Evolutionary conservation across 1,140 invertebrate genomes (phyloP).

Genomic region (Olivierus martensii): DNA sequence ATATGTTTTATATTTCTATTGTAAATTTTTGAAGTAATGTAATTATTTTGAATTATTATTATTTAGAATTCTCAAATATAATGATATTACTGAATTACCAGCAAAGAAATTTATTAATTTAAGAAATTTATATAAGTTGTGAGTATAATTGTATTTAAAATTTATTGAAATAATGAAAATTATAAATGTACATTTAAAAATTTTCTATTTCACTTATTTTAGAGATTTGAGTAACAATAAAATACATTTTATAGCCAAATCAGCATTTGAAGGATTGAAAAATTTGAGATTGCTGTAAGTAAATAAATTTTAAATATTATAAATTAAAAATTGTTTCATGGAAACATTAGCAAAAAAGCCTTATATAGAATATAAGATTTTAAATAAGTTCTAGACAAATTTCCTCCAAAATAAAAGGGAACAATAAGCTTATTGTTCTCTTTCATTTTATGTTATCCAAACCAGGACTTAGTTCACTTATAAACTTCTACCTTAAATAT

Average conservation of each 20-base stretch:
- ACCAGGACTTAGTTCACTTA: no score
- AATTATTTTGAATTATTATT: neutral
- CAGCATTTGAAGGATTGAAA: slow-evolving; percentile 20
- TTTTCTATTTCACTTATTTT: neutral
- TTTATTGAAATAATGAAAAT: neutral
- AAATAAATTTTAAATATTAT: slow-evolving; percentile 1
- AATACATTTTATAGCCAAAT: slow-evolving; percentile 9
- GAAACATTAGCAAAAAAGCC: no score
- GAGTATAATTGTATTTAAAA: slow-evolving; percentile 6
- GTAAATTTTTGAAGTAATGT: neutral
- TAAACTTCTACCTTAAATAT: no score
- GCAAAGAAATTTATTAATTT: slow-evolving; percentile 20
- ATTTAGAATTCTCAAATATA: slow-evolving; percentile 22
- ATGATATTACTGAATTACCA: slow-evolving; percentile 19
- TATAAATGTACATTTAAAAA: slow-evolving; percentile 1
- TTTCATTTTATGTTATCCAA: no score
- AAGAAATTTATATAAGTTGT: slow-evolving; percentile 24
- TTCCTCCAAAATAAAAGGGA: no score
- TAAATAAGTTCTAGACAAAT: no score
- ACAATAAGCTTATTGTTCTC: no score
- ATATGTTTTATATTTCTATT: neutral
- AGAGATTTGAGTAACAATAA: slow-evolving; percentile 22
- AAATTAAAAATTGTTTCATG: no score
- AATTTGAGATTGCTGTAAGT: slow-evolving; percentile 17
- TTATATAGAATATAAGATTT: no score